phyloP scores from a whole-genome alignment of 2,113 vertebrate genomes.

The Nansenia antarctica region DNA sequence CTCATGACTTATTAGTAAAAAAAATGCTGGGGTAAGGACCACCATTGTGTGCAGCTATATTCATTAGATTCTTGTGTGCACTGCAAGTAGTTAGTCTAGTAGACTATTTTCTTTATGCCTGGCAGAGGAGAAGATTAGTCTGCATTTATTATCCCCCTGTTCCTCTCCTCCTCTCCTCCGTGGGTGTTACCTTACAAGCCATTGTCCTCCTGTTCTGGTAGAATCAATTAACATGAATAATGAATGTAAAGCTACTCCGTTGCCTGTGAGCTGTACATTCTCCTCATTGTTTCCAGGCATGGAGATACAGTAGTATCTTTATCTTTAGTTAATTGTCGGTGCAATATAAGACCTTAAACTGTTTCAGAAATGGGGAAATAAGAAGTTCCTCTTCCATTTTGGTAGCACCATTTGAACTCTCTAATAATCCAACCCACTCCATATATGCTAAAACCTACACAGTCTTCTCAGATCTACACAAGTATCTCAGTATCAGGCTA shows the following conservation, averaged over 20 bases:
- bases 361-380: too few relatives aligned
- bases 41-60: constrained; percentile 5
- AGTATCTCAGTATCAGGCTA: too few relatives aligned
- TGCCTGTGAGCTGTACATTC: constrained; percentile 36
- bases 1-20: too few relatives aligned
- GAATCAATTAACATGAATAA: constrained; percentile 81
- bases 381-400: too few relatives aligned
- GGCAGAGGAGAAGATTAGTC: constrained; percentile 19
- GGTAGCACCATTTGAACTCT: too few relatives aligned
- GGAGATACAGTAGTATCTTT: constrained; percentile 36
- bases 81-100: background rate
- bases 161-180: constrained; percentile 57
- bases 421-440: too few relatives aligned
- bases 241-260: constrained; percentile 56
- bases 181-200: constrained; percentile 72
- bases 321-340: too few relatives aligned
- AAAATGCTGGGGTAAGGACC: too few relatives aligned
- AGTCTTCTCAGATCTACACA: too few relatives aligned
- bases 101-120: constrained; percentile 34
- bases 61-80: constrained; percentile 6
- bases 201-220: constrained; percentile 70
- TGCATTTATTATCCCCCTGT: constrained; percentile 48
- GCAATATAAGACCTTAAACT: too few relatives aligned
- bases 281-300: constrained; percentile 37
- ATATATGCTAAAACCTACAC: too few relatives aligned